These are phyloP conservation scores for Eristalinus aeneus DNA, from an alignment of 2,888 invertebrate species.

Conservation along the genomic window DNA sequence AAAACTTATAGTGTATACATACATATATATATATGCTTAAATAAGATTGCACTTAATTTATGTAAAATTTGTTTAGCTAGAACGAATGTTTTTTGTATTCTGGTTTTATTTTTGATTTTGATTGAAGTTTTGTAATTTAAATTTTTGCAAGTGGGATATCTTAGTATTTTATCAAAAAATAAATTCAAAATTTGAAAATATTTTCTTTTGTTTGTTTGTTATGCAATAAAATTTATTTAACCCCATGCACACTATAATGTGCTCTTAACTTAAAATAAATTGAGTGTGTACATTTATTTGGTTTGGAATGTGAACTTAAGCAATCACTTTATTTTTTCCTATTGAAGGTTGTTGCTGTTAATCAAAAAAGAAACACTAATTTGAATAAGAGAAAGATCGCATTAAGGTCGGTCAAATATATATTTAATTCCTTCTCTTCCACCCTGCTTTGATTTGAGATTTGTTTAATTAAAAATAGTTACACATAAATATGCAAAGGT, in stretches of 20 bases:
- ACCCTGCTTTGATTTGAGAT: no score
- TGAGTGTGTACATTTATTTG: no score
- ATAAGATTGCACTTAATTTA: conserved; percentile 70
- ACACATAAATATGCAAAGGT: no score
- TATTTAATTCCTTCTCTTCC: no score
- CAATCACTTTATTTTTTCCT: not conserved
- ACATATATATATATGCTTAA: conserved; percentile 39
- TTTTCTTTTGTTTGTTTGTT: not conserved
- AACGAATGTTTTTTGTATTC: conserved; percentile 38
- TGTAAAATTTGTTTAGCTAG: conserved; percentile 65
- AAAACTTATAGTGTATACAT: not conserved
- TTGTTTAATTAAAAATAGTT: no score
- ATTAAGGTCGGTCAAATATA: no score
- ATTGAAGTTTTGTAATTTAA: conserved; percentile 10
- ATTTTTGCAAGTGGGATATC: conserved; percentile 35
- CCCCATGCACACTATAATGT: not conserved
- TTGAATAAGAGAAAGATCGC: no score
- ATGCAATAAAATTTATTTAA: not conserved
- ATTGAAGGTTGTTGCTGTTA: no score
- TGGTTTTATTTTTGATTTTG: not conserved
- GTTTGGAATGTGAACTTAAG: not conserved
- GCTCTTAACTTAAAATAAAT: not conserved
- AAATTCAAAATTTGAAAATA: conserved; percentile 3
- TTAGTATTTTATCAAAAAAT: not conserved
- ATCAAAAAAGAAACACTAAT: no score